Evolutionary conservation across 2,888 invertebrate species (phyloP).

Genomic region (Sphaeridia pumilis): DNA sequence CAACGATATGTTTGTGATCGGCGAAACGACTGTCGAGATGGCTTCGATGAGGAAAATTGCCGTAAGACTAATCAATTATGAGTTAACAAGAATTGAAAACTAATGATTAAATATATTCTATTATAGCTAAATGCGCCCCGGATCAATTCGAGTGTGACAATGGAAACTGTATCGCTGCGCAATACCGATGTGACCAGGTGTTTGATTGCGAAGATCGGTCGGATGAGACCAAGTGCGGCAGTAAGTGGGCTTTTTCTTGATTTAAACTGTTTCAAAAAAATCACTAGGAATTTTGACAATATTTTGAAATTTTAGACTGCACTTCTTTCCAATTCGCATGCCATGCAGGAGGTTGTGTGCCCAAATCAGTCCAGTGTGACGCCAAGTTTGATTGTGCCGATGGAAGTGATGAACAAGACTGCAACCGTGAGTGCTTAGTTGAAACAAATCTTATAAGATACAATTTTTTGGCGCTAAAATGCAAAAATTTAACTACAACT

Average conservation of each 20-base stretch:
- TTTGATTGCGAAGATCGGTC: slow-evolving; percentile 53
- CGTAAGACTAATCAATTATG: neutral
- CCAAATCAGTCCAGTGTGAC: slow-evolving; percentile 47
- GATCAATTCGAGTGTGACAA: slow-evolving; percentile 39
- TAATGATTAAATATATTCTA: neutral
- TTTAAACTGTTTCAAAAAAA: neutral
- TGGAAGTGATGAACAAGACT: slow-evolving; percentile 36
- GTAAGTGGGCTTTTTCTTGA: slow-evolving; percentile 42
- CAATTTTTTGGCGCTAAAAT: neutral
- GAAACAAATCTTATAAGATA: neutral
- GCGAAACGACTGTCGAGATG: slow-evolving; percentile 35
- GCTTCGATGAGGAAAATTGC: slow-evolving; percentile 35
- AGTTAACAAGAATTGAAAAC: neutral
- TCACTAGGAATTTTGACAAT: neutral
- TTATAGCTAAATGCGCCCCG: slow-evolving; percentile 36
- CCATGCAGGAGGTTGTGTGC: slow-evolving; percentile 53
- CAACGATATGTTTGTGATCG: slow-evolving; percentile 36
- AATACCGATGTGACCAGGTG: slow-evolving; percentile 49
- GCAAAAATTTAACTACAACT: neutral
- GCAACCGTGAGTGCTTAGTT: slow-evolving; percentile 18
- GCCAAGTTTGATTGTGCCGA: slow-evolving; percentile 38
- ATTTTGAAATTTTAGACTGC: slow-evolving; percentile 9
- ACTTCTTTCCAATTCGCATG: slow-evolving; percentile 27
- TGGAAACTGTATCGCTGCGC: slow-evolving; percentile 38
- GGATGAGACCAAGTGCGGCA: slow-evolving; percentile 45